A percentile compares a stretch with the other conserved stretches of the same genome.
Conservation (phyloP, 1,140 invertebrate genomes). For the Lanistes nyassanus region DNA sequence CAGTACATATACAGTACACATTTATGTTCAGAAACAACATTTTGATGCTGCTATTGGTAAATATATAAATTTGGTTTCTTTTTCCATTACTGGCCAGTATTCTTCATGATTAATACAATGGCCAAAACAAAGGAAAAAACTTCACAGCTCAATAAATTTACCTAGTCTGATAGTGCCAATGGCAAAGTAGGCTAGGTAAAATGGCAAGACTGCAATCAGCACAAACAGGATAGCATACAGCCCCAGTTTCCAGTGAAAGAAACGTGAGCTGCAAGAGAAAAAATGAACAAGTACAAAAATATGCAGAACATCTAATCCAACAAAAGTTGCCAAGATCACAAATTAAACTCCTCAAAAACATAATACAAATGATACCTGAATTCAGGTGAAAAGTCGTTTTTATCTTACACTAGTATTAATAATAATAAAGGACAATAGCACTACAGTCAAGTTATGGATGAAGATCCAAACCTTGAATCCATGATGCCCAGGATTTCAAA, state of each 20-base stretch:
- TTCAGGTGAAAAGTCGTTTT: too few species aligned
- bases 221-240: constrained; percentile 93
- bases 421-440: not conserved
- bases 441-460: too few species aligned
- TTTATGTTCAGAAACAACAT: constrained; percentile 10
- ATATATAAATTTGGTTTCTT: not conserved
- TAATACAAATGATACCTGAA: too few species aligned
- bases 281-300: constrained; percentile 31
- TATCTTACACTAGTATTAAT: not conserved
- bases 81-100: not conserved
- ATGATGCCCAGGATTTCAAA: constrained; percentile 98
- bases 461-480: constrained; percentile 76
- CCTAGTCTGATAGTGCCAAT: constrained; percentile 91
- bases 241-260: constrained; percentile 95
- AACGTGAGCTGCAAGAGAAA: constrained; percentile 82
- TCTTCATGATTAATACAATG: not conserved
- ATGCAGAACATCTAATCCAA: too few species aligned
- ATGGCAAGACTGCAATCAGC: constrained; percentile 95
- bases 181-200: constrained; percentile 96
- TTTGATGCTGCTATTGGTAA: not conserved
- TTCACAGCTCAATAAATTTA: constrained; percentile 72
- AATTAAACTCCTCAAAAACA: too few species aligned
- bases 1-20: not conserved
- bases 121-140: not conserved
- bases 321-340: too few species aligned